Base-by-base conservation (phyloP, 2,797 vertebrate species). In the Huso huso region DNA sequence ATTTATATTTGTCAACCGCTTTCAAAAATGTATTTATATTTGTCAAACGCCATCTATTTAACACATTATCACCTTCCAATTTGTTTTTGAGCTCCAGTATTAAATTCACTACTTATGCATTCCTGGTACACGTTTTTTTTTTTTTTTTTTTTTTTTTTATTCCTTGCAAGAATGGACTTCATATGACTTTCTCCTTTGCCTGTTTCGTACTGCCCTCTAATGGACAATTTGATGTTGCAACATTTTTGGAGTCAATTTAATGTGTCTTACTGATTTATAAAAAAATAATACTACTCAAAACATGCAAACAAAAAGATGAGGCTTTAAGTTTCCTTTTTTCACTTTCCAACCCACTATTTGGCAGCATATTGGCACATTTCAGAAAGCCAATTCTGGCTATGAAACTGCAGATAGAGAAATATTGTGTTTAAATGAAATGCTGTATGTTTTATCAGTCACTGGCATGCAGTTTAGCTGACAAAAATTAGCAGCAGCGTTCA, bases 391-490 rank as follows among this genome's bases (percentile, higher is more conserved):
- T 81, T 81, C 66, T 81, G 82, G 49, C 67, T 6, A 58, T 58
- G 55, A 11, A 58, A 58, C 10, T 11, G 83, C 87, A 77, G 81
- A 76, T 75, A 78, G 87, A 87, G 79, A 85, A 86, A 89, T 88
- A 83, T 86, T 91, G 87, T 87, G 90, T 90, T 91, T 90, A 91
- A 91, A 88, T 88, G 90, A 89, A 93, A 94, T 90, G 87, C 88
- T 85, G 89, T 87, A 83, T 89, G 89, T 94, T 94, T 94, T 94
- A 96, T 96, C 94, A 93, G 92, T 86, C 83, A 86, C 90, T 93
- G 91, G 90, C 92, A 94, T 79, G 64, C 88, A 90, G 86, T 92
- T 93, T 88, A 91, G 91, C 90, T 88, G 89, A 90, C 90, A 90
- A 89, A 92, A 93, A 91, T 87, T 89, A 91, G 91, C 89, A 75